Conservation (phyloP, 2,113 vertebrate species). For the Ovis aries region DNA sequence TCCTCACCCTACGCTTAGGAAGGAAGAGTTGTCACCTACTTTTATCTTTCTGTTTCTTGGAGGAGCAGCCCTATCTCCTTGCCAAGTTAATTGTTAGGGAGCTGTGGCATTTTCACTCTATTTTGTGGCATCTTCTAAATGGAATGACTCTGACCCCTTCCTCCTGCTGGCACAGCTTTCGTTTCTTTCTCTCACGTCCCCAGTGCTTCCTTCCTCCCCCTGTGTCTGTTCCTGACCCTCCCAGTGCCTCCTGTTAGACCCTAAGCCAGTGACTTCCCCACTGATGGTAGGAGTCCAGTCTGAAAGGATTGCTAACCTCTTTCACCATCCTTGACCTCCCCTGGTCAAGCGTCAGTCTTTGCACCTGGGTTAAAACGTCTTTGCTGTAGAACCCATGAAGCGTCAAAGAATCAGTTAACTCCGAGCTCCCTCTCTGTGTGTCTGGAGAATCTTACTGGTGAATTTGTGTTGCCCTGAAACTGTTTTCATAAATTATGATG, state of each 20-base stretch:
- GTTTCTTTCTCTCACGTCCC: not conserved
- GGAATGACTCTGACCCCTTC: not conserved
- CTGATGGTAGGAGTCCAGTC: not conserved
- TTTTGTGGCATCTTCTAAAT: not conserved
- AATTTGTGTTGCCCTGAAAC: not conserved
- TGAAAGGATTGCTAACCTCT: not conserved
- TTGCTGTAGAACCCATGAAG: not conserved
- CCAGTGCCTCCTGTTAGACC: fast-evolving
- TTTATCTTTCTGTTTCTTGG: not conserved
- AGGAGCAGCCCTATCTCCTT: not conserved
- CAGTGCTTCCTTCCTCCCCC: not conserved
- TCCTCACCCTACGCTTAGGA: not conserved
- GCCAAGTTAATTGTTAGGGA: too few species aligned
- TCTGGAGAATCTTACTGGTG: not conserved
- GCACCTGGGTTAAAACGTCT: not conserved
- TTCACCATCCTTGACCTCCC: not conserved
- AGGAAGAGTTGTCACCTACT: not conserved
- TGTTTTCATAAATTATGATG: not conserved
- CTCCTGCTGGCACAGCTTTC: not conserved
- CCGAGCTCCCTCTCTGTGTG: fast-evolving
- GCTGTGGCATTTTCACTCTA: not conserved
- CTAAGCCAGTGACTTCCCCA: not conserved
- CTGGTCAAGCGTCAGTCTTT: not conserved
- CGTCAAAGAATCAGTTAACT: not conserved
- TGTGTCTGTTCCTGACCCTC: too few species aligned